These are phyloP conservation scores for Bradypus variegatus DNA, from an alignment of 2,797 vertebrate species.

Conservation along the genomic window DNA sequence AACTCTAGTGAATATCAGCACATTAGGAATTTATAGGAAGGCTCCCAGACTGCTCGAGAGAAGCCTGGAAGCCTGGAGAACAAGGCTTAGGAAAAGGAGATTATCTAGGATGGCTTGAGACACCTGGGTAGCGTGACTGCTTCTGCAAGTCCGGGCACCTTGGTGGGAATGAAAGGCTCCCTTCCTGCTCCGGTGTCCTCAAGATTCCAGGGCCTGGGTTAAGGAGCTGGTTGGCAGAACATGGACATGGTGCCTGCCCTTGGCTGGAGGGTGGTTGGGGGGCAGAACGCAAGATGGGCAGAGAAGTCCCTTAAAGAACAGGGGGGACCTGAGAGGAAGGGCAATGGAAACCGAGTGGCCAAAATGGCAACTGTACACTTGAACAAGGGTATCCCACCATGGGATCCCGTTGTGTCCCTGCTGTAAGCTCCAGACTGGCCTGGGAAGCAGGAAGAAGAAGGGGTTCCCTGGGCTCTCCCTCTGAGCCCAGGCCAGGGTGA, in stretches of 20 bases:
- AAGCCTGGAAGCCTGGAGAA: background rate
- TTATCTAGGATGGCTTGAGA: background rate
- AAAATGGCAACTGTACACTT: background rate
- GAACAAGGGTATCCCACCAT: background rate
- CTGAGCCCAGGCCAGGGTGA: background rate
- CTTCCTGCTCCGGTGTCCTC: background rate
- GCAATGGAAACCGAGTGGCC: background rate
- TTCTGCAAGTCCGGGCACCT: background rate
- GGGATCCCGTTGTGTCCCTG: background rate
- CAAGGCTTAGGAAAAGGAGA: background rate
- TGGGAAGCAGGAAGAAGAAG: background rate
- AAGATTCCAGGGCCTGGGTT: background rate
- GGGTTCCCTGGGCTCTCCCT: background rate
- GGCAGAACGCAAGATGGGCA: background rate
- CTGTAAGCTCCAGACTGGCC: background rate
- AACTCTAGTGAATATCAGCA: background rate
- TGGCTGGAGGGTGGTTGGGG: background rate
- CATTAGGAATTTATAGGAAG: conserved; percentile 12
- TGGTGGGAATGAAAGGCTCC: background rate
- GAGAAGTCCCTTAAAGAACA: background rate
- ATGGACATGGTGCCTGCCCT: background rate
- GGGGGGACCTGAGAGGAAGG: background rate
- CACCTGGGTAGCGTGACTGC: background rate
- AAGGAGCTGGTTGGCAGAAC: background rate
- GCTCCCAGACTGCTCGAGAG: background rate